Base-by-base conservation (phyloP, 2,888 invertebrate species). In the Habroteleia sp. region DNA sequence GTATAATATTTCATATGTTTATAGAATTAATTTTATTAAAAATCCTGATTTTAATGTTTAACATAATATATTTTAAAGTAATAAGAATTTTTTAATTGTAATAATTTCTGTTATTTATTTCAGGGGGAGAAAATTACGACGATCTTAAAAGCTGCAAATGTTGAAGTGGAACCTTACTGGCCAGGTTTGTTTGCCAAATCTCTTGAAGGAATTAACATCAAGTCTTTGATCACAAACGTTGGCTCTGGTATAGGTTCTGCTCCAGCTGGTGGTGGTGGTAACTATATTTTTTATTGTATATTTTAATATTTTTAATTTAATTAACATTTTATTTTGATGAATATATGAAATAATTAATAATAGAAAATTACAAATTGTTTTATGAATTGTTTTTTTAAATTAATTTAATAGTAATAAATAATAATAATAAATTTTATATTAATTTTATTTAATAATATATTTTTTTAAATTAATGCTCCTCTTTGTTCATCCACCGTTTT, bases 151-250 rank as follows among this genome's bases (percentile, higher is more conserved):
- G 98, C 99, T 41, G 98, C 99, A 80, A 93, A 93, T 88, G 98
- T 99, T 71, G 96, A 96, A 78, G 95, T 99, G 31, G 99, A 99
- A 89, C 98, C 99, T 11, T 99, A 98, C 91, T 99, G 99, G 99
- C 98, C 99, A 35, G 97, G 97, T 84, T 92, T 99, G 65, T 99
- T 99, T 89, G 97, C 99, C 79, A 98, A 98, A 90, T 97, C 98
- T 29, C 90, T 99, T 80, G 98, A 98, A 89, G 97, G 97, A 77
- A 91, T 98, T 78, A 97, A 97, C 88, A 94, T 99, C 60, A 96
- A 96, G 85, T 96, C 97, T 76, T 91, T 98, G 85, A 96, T 98
- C 89, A 95, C 96, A 77, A 97, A 95, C 90, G 94, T 98, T 85
- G 96, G 97, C 11, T 95, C 96, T 46, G 96, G 97, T 77, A 97